Percentiles rank a stretch among this genome's conserved stretches.
phyloP scores from a whole-genome alignment of 2,797 vertebrate genomes.

The Acestrorhynchus altus region DNA sequence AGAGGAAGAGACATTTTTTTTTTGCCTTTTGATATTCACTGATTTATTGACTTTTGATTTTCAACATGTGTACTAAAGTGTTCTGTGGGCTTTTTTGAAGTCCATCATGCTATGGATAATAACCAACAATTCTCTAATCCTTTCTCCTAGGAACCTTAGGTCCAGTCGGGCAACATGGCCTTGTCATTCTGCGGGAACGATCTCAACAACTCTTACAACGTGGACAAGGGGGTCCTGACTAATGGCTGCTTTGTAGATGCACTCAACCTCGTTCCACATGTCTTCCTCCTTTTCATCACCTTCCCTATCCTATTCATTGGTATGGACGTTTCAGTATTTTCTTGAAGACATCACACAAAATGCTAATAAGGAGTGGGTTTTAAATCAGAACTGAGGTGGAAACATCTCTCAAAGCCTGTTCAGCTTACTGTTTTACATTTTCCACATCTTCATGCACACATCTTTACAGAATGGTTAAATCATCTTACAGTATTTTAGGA shows the following conservation, averaged over 20 bases:
- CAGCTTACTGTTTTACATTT: no score
- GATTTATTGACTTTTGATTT: no score
- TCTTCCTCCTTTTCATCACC: conserved; percentile 97
- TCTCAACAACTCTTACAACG: conserved; percentile 82
- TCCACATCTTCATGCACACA: no score
- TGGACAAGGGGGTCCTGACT: conserved; percentile 83
- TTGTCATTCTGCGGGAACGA: conserved; percentile 91
- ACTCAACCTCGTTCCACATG: conserved; percentile 96
- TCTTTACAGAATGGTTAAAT: no score
- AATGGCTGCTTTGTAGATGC: conserved; percentile 98
- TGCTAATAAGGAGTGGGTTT: no score
- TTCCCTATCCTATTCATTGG: conserved; percentile 98
- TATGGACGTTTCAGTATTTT: conserved; percentile 67
- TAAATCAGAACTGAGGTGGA: no score
- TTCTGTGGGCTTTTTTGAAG: neutral
- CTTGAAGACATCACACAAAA: no score
- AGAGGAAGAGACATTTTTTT: neutral
- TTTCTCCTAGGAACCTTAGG: conserved; percentile 49
- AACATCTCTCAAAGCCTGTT: no score
- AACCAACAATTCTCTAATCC: conserved; percentile 8
- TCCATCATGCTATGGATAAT: neutral
- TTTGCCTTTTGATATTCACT: no score
- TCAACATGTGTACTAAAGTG: neutral
- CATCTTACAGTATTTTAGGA: no score
- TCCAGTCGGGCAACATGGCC: conserved; percentile 75